Evolutionary conservation across 2,888 invertebrate genomes (phyloP).

Genomic region (Drosophila greeni): DNA sequence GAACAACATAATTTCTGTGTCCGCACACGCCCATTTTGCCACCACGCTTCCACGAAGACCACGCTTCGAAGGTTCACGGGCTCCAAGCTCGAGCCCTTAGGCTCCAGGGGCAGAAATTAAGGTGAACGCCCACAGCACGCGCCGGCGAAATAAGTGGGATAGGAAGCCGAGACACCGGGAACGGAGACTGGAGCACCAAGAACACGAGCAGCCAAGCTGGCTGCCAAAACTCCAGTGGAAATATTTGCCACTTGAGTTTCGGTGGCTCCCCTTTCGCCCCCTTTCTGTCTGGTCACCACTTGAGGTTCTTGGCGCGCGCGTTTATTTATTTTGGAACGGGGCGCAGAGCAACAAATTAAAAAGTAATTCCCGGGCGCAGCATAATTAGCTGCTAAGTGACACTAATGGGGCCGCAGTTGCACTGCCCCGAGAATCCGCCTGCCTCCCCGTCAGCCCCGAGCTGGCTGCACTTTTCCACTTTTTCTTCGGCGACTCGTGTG

Average conservation of each 20-base stretch:
- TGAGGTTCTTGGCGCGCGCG: slow-evolving; percentile 38
- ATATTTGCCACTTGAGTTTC: slow-evolving; percentile 61
- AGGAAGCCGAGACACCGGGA: slow-evolving; percentile 23
- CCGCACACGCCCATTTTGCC: slow-evolving; percentile 61
- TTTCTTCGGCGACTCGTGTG: slow-evolving; percentile 26
- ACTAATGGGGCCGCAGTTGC: slow-evolving; percentile 64
- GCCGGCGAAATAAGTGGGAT: slow-evolving; percentile 47
- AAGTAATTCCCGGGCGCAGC: slow-evolving; percentile 70
- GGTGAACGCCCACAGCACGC: slow-evolving; percentile 68
- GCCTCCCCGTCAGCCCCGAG: neutral
- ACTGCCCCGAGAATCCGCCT: slow-evolving; percentile 32
- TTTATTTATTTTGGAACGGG: slow-evolving; percentile 64
- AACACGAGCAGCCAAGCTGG: slow-evolving; percentile 61
- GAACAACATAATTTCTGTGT: slow-evolving; percentile 53
- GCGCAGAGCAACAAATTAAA: slow-evolving; percentile 70
- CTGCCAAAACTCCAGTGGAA: slow-evolving; percentile 53
- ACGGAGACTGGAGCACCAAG: neutral
- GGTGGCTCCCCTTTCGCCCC: slow-evolving; percentile 9
- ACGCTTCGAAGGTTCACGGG: slow-evolving; percentile 13
- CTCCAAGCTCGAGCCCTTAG: slow-evolving; percentile 42
- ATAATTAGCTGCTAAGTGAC: slow-evolving; percentile 77
- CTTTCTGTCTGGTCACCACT: slow-evolving; percentile 18
- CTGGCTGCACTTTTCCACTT: slow-evolving; percentile 22
- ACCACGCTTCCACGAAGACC: slow-evolving; percentile 34
- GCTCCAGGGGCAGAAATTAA: slow-evolving; percentile 55